Conservation (phyloP, 2,113 vertebrate species). For the Cephalopterus ornatus region DNA sequence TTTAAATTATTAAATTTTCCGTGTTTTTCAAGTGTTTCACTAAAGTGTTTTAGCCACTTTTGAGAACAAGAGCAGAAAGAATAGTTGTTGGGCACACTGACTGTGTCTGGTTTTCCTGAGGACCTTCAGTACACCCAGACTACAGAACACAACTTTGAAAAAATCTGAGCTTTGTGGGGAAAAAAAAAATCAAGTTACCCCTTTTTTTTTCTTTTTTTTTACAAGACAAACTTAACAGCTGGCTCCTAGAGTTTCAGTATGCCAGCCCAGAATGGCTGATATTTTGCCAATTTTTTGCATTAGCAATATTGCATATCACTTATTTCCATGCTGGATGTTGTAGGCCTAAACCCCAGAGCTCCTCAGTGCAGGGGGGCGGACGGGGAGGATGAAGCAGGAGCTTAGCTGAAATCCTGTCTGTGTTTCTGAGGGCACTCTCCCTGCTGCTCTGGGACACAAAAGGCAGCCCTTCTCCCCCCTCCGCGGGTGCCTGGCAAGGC, state of each 20-base stretch:
- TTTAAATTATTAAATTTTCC: not conserved
- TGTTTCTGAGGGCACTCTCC: not conserved
- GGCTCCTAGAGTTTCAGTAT: not conserved
- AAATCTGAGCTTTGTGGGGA: not conserved
- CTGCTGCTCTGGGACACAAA: not conserved
- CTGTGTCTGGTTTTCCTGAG: not conserved
- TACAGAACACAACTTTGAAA: not conserved
- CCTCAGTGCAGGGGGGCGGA: not conserved
- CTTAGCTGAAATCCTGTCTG: not conserved
- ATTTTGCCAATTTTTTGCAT: not conserved
- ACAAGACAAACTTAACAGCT: not conserved
- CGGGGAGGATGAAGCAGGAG: not conserved
- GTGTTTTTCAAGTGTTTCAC: not conserved
- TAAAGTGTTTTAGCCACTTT: not conserved
- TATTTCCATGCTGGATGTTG: not conserved
- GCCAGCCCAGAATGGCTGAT: not conserved
- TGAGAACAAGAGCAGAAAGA: not conserved
- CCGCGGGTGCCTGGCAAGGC: not conserved
- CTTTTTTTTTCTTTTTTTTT: not conserved
- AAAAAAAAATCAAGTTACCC: fast-evolving
- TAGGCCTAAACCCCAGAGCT: not conserved
- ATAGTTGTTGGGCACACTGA: not conserved
- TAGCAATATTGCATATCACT: not conserved
- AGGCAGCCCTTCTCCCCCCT: not conserved
- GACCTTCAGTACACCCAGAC: not conserved